phyloP scores from a whole-genome alignment of 1,140 invertebrate species.

The Pollicipes pollicipes region DNA sequence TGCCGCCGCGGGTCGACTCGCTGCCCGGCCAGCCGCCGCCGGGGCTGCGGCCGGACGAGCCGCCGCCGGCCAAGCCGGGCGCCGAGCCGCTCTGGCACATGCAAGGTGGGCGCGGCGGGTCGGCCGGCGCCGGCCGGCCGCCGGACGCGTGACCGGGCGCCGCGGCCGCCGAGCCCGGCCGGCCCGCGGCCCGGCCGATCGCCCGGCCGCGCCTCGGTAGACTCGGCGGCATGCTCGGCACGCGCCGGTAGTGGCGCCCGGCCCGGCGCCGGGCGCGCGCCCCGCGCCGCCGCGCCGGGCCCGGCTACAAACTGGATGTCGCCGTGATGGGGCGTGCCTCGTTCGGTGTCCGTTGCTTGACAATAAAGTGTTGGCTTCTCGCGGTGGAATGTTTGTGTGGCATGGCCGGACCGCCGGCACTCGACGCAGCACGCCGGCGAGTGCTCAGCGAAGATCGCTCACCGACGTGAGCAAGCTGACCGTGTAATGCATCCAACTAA shows the following conservation, averaged over 20 bases:
- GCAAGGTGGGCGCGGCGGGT: background rate
- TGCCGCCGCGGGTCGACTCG: background rate
- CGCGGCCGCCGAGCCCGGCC: too few species aligned
- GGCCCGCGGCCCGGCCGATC: background rate
- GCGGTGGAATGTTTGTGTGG: background rate
- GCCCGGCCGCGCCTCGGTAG: background rate
- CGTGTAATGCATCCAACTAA: background rate
- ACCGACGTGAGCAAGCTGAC: background rate
- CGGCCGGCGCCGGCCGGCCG: too few species aligned
- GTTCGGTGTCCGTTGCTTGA: background rate
- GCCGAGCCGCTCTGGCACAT: background rate
- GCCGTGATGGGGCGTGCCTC: background rate
- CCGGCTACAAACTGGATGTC: background rate
- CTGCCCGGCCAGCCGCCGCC: background rate
- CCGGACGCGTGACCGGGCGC: too few species aligned
- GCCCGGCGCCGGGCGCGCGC: too few species aligned
- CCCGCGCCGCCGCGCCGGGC: too few species aligned
- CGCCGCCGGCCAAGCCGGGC: too few species aligned
- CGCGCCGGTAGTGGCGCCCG: too few species aligned
- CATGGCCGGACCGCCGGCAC: background rate
- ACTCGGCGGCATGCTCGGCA: too few species aligned
- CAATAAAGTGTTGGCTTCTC: background rate
- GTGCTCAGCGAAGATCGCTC: too few species aligned
- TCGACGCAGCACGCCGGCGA: background rate
- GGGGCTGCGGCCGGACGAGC: background rate